These are phyloP conservation scores for Rallus crepitans DNA, from an alignment of 2,797 vertebrate genomes.

Conservation along the genomic window DNA sequence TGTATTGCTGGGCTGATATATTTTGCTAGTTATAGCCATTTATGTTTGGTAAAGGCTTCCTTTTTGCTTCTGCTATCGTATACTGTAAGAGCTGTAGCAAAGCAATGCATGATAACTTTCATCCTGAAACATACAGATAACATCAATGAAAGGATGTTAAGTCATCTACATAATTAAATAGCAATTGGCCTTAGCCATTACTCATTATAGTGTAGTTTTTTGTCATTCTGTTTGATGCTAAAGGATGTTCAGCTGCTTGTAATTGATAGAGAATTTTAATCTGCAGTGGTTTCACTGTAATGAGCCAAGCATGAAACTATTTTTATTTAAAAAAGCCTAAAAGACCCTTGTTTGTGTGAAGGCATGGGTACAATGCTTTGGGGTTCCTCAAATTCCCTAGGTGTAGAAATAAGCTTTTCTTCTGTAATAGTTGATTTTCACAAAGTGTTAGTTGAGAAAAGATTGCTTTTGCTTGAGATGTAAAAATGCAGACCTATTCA, in stretches of 20 bases:
- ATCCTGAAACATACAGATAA: slow-evolving; percentile 54
- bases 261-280: slow-evolving; percentile 70
- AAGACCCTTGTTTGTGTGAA: slow-evolving; percentile 4
- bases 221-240: slow-evolving; percentile 76
- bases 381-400: not conserved
- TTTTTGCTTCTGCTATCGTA: slow-evolving; percentile 33
- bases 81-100: slow-evolving; percentile 8
- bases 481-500: slow-evolving; percentile 38
- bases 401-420: slow-evolving; percentile 18
- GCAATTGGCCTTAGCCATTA: slow-evolving; percentile 68
- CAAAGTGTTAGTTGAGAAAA: not conserved
- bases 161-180: slow-evolving; percentile 76
- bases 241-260: slow-evolving; percentile 67
- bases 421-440: slow-evolving; percentile 1
- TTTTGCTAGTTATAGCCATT: slow-evolving; percentile 1
- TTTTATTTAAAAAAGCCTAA: slow-evolving; percentile 51
- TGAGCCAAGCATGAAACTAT: slow-evolving; percentile 51
- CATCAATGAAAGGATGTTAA: slow-evolving; percentile 69
- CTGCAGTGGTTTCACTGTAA: slow-evolving; percentile 58
- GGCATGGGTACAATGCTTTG: not conserved
- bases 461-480: slow-evolving; percentile 35
- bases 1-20: not conserved
- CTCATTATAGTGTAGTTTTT: slow-evolving; percentile 70
- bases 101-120: slow-evolving; percentile 52
- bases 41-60: slow-evolving; percentile 41